Evolutionary conservation across 1,140 invertebrate species (phyloP).

Genomic region (Coboldia fuscipes): DNA sequence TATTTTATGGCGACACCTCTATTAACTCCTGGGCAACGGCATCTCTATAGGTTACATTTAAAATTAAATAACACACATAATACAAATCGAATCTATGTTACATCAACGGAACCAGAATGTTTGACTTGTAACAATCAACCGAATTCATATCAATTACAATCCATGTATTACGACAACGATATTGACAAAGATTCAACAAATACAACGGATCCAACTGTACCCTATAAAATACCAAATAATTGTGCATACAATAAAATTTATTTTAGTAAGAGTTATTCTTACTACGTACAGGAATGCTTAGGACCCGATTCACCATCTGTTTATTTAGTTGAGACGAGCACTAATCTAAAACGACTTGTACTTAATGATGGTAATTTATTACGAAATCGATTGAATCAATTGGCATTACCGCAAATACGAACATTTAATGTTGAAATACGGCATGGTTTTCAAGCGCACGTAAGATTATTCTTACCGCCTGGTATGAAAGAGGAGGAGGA

Average conservation of each 20-base stretch:
- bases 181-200: conserved; percentile 6
- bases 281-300: conserved; percentile 43
- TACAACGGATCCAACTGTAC: conserved; percentile 6
- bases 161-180: conserved; percentile 4
- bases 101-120: conserved; percentile 15
- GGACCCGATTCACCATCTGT: conserved; percentile 44
- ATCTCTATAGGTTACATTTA: conserved; percentile 41
- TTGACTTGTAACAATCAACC: conserved; percentile 10
- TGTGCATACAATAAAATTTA: conserved; percentile 39
- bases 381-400: conserved; percentile 22
- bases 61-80: conserved; percentile 18
- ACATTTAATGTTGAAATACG: conserved; percentile 33
- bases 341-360: conserved; percentile 28
- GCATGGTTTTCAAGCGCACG: conserved; percentile 25
- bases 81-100: conserved; percentile 18
- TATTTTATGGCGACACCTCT: conserved; percentile 49
- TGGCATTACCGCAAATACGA: conserved; percentile 32
- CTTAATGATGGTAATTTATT: conserved; percentile 30
- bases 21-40: conserved; percentile 40
- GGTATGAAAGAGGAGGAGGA: conserved; percentile 61
- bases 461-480: conserved; percentile 48
- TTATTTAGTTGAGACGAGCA: conserved; percentile 30
- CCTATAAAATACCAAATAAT: conserved; percentile 22
- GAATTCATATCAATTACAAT: background rate
- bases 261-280: conserved; percentile 36